These are phyloP conservation scores for Harpegnathos saltator DNA, from an alignment of 1,140 invertebrate species.

Conservation along the genomic window DNA sequence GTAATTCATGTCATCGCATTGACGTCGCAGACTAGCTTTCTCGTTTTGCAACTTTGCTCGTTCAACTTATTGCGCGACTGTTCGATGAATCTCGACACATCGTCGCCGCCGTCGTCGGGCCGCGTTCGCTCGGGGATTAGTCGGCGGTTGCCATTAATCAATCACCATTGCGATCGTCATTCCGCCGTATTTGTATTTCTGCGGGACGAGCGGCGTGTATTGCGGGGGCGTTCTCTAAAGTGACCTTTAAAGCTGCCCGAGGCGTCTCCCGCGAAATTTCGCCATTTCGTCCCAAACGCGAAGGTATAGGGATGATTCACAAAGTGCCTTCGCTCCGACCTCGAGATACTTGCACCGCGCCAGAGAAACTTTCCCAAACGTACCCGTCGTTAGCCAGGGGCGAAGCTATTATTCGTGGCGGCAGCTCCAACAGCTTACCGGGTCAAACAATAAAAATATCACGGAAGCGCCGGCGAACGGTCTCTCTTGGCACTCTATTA, in stretches of 20 bases:
- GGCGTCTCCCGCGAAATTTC: no score
- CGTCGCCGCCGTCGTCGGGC: no score
- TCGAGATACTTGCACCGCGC: neutral
- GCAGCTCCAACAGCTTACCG: neutral
- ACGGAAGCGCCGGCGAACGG: conserved; percentile 29
- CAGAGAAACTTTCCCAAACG: neutral
- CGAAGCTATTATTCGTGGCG: neutral
- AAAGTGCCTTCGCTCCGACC: neutral
- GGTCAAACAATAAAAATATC: conserved; percentile 58
- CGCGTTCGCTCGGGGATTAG: no score
- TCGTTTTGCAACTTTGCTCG: conserved; percentile 11
- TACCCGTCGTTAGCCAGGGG: neutral
- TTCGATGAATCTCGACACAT: no score
- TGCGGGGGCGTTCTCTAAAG: no score
- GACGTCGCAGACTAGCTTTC: conserved; percentile 16
- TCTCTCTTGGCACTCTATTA: conserved; percentile 55
- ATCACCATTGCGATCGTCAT: no score
- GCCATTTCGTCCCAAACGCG: neutral
- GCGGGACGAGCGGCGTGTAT: no score
- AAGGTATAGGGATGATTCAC: neutral
- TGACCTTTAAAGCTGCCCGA: no score
- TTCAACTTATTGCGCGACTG: no score
- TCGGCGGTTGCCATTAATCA: no score
- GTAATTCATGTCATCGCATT: conserved; percentile 42
- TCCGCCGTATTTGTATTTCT: no score